Base-by-base conservation (phyloP, 1,140 invertebrate species). In the Temnothorax longispinosus region DNA sequence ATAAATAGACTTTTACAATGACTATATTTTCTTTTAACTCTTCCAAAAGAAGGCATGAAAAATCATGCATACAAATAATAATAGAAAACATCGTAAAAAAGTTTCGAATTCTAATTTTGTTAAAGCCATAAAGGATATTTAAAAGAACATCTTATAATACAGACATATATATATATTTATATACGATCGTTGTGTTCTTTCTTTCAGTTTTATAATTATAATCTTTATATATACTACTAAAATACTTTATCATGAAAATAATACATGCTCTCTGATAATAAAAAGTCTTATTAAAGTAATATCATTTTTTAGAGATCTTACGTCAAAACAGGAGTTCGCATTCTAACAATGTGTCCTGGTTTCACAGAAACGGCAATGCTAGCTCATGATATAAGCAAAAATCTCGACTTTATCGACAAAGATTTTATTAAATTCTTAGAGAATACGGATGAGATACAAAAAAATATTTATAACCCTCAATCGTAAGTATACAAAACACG, bases 291-390 rank as follows among this genome's bases (percentile, higher is more conserved):
- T 15, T 41, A 44, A 44, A 21, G n/a, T 67, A 44, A 44, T 15
- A 52, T 35, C 2, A 27, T 3, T 13, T 65, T 15, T 32, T 1
- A 88, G 87, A 7, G 27, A 15, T 75, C 87, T 60, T 94, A 84
- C 47, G 69, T 91, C 2, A 86, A 62, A 27, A 94, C 90, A 2
- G 94, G 92, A 32, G 92, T 95, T 7, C 89, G 93, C 18, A 77
- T 96, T 56, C 92, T 96, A 7, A 93, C 94, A 1, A 90, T 96
- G 4, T 96, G 96, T 81, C 96, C 96, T 0, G 95, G 96, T 3
- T 90, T 94, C 2, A 96, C 96, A 0, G 2, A 1, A 2, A 80
- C 87, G 2, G 44, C 10, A 44, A 44, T 67, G 5, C 13, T 3
- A 0, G 0, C n/a, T 4, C 1, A 13, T 21, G 1, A 11, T 27